These are phyloP conservation scores for Coregonus clupeaformis DNA, from an alignment of 2,113 vertebrate genomes.

Conservation along the genomic window DNA sequence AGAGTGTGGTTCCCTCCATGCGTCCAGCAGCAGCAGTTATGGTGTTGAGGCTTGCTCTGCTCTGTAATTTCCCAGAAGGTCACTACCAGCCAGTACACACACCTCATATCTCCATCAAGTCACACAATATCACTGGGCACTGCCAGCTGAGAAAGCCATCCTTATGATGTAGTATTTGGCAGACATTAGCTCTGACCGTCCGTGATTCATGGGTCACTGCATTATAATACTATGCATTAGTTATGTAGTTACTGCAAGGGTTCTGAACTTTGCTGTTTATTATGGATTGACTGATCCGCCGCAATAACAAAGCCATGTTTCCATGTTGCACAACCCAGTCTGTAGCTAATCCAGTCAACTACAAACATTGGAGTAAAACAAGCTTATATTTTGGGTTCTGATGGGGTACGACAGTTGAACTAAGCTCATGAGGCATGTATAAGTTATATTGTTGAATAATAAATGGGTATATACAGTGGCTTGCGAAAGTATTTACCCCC, in stretches of 20 bases:
- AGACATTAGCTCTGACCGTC: conserved; percentile 33
- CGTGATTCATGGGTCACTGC: neutral
- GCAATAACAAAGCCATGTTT: neutral
- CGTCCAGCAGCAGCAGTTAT: conserved; percentile 14
- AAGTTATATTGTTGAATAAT: no score
- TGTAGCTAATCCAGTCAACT: conserved; percentile 51
- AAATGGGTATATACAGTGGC: no score
- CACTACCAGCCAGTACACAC: neutral
- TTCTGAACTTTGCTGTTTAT: no score
- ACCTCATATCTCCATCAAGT: neutral
- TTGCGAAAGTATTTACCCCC: no score
- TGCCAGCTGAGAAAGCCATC: conserved; percentile 41
- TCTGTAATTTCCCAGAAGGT: conserved; percentile 1
- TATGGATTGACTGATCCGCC: no score
- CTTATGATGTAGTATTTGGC: conserved; percentile 55
- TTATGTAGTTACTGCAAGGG: neutral
- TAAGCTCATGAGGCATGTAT: no score
- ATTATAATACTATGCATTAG: no score
- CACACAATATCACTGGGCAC: neutral
- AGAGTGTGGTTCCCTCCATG: conserved; percentile 19
- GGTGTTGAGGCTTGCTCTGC: neutral
- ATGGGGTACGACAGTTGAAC: no score
- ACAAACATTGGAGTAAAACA: no score
- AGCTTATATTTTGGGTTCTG: no score
- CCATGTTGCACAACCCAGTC: neutral